These are phyloP conservation scores for Anastatus disparis DNA, from an alignment of 1,140 invertebrate species.

Conservation along the genomic window DNA sequence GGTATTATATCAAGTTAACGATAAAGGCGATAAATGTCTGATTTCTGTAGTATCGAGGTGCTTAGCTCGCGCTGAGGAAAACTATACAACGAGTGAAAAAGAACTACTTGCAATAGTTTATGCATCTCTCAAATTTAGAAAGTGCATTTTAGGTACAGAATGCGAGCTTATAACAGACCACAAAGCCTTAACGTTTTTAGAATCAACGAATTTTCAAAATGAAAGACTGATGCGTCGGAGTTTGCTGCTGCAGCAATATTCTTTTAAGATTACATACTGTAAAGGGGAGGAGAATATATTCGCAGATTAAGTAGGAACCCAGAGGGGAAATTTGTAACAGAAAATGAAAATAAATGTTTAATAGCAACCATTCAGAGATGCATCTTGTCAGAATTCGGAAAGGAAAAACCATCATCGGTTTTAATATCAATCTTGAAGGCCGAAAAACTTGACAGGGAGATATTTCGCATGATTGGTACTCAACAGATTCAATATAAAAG, in stretches of 20 bases:
- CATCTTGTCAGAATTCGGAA: no score
- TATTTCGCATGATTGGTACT: no score
- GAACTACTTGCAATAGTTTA: conserved; percentile 55
- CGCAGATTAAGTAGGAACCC: no score
- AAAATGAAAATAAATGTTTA: no score
- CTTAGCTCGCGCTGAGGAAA: conserved; percentile 27
- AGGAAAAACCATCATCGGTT: no score
- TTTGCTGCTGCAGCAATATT: no score
- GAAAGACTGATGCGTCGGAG: conserved; percentile 47
- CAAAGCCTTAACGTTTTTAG: conserved; percentile 60
- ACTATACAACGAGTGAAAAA: conserved; percentile 52
- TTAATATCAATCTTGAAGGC: no score
- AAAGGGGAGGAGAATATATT: conserved; percentile 11
- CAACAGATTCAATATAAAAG: no score
- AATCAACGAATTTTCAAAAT: conserved; percentile 55
- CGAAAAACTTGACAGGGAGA: no score
- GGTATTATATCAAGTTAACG: conserved; percentile 39
- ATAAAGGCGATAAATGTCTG: conserved; percentile 17
- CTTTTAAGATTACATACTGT: no score
- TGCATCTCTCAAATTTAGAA: conserved; percentile 51
- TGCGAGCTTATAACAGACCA: conserved; percentile 64
- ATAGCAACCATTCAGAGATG: no score
- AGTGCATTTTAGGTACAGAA: conserved; percentile 40
- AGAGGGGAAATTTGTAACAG: no score
- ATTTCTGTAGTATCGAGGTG: conserved; percentile 41